A percentile compares a stretch with the other conserved stretches of the same genome.
Evolutionary conservation across 2,888 invertebrate species (phyloP).

Genomic region (Xanthia togata): DNA sequence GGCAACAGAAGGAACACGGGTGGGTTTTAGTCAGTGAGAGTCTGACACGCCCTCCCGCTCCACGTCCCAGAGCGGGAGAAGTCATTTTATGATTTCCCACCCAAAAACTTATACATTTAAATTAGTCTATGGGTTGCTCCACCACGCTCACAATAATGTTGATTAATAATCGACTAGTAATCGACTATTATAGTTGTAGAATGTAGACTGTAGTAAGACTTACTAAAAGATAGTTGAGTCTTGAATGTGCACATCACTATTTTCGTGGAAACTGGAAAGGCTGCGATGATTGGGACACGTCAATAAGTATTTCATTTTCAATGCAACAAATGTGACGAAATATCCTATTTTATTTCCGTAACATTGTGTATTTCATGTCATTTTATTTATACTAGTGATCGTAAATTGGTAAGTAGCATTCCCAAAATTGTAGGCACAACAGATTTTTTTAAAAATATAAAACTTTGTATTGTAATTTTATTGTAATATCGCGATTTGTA

Average conservation of each 20-base stretch:
- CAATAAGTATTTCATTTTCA: constrained; percentile 47
- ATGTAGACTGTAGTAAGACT: no score
- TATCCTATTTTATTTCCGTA: constrained; percentile 11
- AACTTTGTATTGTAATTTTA: background rate
- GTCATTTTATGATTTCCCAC: no score
- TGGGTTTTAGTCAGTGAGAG: no score
- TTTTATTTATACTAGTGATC: constrained; percentile 14
- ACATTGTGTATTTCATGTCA: constrained; percentile 26
- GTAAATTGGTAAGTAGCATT: constrained; percentile 32
- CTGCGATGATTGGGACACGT: constrained; percentile 65
- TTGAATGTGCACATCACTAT: constrained; percentile 35
- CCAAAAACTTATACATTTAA: no score
- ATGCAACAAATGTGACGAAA: constrained; percentile 54
- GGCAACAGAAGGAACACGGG: no score
- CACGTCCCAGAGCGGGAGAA: no score
- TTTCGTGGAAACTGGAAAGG: background rate
- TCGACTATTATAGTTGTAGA: constrained; percentile 10
- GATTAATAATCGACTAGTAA: background rate
- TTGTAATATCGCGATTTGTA: background rate
- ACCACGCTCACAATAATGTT: no score
- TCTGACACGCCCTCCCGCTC: no score
- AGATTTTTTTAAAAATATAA: background rate
- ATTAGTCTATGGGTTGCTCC: no score
- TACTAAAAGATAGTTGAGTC: background rate
- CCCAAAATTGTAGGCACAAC: background rate